phyloP scores from a whole-genome alignment of 2,113 vertebrate species.

The Oncorhynchus masou region DNA sequence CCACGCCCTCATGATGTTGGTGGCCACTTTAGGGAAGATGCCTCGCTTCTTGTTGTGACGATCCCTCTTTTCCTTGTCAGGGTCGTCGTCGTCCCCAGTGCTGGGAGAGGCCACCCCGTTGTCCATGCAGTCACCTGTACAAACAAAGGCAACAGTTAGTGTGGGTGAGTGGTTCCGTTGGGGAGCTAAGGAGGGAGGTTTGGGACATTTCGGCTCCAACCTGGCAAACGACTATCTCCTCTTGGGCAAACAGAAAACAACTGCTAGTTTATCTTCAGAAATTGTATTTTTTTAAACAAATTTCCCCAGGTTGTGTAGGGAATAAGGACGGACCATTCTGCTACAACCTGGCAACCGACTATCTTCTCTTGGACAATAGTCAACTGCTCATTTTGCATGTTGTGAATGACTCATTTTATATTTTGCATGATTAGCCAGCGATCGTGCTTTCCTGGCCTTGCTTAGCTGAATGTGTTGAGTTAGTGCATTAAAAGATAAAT shows the following conservation, averaged over 20 bases:
- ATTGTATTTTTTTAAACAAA: no score
- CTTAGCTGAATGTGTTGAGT: no score
- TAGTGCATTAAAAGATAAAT: no score
- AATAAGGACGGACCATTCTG: background rate
- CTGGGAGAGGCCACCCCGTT: slow-evolving; percentile 90
- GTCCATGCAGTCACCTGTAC: slow-evolving; percentile 90
- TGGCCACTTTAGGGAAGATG: slow-evolving; percentile 98
- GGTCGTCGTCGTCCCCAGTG: slow-evolving; percentile 93
- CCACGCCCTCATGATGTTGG: slow-evolving; percentile 98
- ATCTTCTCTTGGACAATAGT: background rate
- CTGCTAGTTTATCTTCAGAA: no score
- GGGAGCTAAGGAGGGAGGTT: background rate
- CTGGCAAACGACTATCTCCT: background rate
- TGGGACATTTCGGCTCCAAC: background rate
- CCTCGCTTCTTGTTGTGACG: slow-evolving; percentile 92
- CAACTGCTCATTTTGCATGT: no score
- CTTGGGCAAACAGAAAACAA: no score
- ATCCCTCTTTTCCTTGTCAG: slow-evolving; percentile 87
- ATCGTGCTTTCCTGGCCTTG: no score
- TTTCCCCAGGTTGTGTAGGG: no score
- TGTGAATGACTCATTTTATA: no score
- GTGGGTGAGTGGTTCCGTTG: background rate
- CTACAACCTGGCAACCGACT: background rate
- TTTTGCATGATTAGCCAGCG: no score
- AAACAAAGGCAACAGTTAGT: background rate